Evolutionary conservation across 1,140 invertebrate species (phyloP), one percentile per base, ranked within the genome.

Genomic region (Rhagoletis pomonella): DNA sequence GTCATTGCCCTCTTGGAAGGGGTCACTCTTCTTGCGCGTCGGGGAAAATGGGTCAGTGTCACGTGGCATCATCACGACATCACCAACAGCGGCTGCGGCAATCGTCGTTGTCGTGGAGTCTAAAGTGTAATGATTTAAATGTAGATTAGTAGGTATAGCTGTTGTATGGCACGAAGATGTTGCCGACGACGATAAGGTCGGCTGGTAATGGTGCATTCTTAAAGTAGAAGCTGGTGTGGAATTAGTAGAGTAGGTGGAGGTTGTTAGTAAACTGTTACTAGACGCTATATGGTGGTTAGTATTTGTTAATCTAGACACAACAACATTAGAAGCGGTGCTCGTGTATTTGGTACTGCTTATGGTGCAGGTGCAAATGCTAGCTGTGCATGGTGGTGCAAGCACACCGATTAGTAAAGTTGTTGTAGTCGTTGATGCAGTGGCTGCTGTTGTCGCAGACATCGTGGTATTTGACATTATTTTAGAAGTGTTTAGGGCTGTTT

Each of bases 1-100:
- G 90, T 93, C 92, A 17, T 90, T 67, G 47, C 87, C 96, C n/a
- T 94, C 95, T 91, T 96, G 95, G 92, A 96, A 96, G 17, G 96
- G 96, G 89, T 96, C 96, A 85, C 94, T 94, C 87, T 94, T 91
- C 90, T 93, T 92, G 60, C 92, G 91, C 12, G 92, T 92, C 0
- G 92, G 92, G 47, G 92, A 93, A 64, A 93, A 93, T 0, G 92
- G 92, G 90, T 93, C 92, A 12, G 92, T 93, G 39, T 93, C 92
- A n/a, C 92, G 89, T 1, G 92, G 92, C 89, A 93, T 85, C 87
- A 93, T 89, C 39, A 93, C 92, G 0, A 90, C 90, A 90, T 93
- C 91, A 19, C 87, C 88, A 44, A 69, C 89, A 12, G 86, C 47
- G 9, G 60, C 73, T 87, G 89, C 59, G 10, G 29, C 29, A 29